A percentile compares a stretch with the other conserved stretches of the same genome.
Conservation (phyloP, 2,888 invertebrate genomes). For the Morpho helenor region DNA sequence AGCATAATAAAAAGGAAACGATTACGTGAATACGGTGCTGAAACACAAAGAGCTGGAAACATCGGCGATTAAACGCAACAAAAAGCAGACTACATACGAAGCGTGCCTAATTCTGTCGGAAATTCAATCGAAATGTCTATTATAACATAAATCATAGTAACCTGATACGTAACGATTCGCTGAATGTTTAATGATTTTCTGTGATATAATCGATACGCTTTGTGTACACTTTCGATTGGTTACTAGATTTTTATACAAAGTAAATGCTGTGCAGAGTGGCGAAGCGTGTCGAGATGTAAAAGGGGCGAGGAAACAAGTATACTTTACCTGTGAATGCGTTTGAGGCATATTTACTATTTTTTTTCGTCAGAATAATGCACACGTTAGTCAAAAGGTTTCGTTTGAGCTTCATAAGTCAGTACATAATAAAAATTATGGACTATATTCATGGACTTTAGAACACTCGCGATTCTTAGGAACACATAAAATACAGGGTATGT, state of each 20-base stretch:
- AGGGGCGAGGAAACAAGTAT: constrained; percentile 52
- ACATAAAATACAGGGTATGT: too few relatives aligned
- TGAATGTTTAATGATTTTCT: not conserved
- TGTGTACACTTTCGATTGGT: constrained; percentile 7
- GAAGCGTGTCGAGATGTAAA: constrained; percentile 60
- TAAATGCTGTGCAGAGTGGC: constrained; percentile 26
- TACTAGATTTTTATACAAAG: constrained; percentile 7
- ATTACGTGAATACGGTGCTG: constrained; percentile 36
- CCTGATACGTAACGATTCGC: constrained; percentile 1
- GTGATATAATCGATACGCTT: constrained; percentile 31
- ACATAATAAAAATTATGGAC: too few relatives aligned
- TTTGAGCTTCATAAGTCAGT: too few relatives aligned
- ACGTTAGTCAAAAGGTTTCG: too few relatives aligned
- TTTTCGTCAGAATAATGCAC: not conserved
- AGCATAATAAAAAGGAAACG: constrained; percentile 36
- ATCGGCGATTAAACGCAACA: constrained; percentile 34
- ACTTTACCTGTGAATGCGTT: constrained; percentile 41
- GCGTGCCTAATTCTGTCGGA: constrained; percentile 11
- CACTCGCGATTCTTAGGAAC: too few relatives aligned
- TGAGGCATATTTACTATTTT: constrained; percentile 26
- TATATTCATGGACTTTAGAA: too few relatives aligned
- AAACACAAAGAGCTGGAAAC: constrained; percentile 38
- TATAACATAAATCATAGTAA: constrained; percentile 3
- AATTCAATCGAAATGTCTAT: constrained; percentile 2
- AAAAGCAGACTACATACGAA: constrained; percentile 13